Percentiles rank a stretch among this genome's conserved stretches.
phyloP scores from a whole-genome alignment of 2,113 vertebrate genomes.

The Burhinus bistriatus region DNA sequence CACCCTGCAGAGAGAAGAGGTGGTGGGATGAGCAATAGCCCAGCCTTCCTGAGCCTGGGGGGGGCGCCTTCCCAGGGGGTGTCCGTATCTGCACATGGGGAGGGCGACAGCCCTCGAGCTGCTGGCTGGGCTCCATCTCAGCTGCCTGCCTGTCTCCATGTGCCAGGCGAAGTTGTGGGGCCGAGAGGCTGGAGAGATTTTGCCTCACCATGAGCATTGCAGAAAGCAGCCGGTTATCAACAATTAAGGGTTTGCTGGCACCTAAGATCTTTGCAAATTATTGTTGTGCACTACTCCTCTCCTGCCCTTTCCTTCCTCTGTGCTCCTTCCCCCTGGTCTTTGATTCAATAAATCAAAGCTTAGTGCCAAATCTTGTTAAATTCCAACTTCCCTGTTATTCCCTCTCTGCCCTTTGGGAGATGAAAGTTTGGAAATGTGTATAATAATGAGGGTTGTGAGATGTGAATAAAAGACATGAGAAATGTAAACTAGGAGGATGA shows the following conservation, averaged over 20 bases:
- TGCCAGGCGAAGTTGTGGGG: not conserved
- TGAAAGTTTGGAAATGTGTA: constrained; percentile 33
- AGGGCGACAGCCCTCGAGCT: not conserved
- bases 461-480: constrained; percentile 7
- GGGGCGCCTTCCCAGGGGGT: rapidly evolving
- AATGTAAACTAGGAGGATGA: constrained; percentile 42
- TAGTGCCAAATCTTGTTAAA: constrained; percentile 34
- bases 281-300: not conserved
- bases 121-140: not conserved
- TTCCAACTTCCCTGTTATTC: constrained; percentile 11
- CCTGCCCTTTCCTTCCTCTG: constrained; percentile 4
- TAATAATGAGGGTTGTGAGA: constrained; percentile 33
- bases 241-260: not conserved
- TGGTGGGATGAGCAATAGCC: not conserved
- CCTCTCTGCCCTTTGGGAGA: constrained; percentile 39
- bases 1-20: rapidly evolving
- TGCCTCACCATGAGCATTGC: not conserved
- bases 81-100: rapidly evolving
- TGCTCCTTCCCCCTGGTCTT: not conserved
- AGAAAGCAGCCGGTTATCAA: not conserved
- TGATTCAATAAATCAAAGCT: constrained; percentile 61
- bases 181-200: not conserved
- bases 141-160: not conserved
- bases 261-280: not conserved
- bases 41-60: not conserved